Conservation (phyloP, 2,888 invertebrate genomes). For the Hypomecis punctinalis region DNA sequence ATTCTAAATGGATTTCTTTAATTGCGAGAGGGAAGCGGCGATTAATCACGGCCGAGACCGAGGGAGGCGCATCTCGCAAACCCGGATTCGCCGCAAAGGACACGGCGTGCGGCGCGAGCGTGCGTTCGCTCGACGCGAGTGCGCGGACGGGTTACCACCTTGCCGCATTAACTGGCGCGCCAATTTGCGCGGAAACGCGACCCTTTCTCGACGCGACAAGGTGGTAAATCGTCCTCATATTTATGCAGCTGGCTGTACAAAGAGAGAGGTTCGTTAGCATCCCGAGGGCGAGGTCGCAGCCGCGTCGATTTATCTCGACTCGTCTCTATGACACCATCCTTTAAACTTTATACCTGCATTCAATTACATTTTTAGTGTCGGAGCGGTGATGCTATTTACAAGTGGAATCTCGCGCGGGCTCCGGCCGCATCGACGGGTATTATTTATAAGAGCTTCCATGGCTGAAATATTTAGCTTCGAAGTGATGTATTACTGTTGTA, state of each 20-base stretch:
- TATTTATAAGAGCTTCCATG: slow-evolving; percentile 48
- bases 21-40: slow-evolving; percentile 54
- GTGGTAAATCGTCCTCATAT: slow-evolving; percentile 35
- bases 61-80: slow-evolving; percentile 54
- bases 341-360: slow-evolving; percentile 34
- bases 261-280: slow-evolving; percentile 78
- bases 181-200: slow-evolving; percentile 11
- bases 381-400: slow-evolving; percentile 39
- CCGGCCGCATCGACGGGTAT: slow-evolving; percentile 36
- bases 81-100: slow-evolving; percentile 65
- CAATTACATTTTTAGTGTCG: slow-evolving; percentile 29
- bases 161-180: slow-evolving; percentile 22
- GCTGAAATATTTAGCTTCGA: slow-evolving; percentile 58
- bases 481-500: slow-evolving; percentile 62
- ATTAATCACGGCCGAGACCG: slow-evolving; percentile 61
- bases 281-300: slow-evolving; percentile 77
- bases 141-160: slow-evolving; percentile 35
- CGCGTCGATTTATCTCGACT: slow-evolving; percentile 68
- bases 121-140: slow-evolving; percentile 22
- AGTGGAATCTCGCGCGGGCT: slow-evolving; percentile 40
- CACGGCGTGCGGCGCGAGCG: slow-evolving; percentile 46
- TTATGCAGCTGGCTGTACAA: slow-evolving; percentile 50
- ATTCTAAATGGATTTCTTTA: slow-evolving; percentile 60
- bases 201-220: slow-evolving; percentile 25
- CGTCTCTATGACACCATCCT: slow-evolving; percentile 42